Evolutionary conservation across 2,888 invertebrate genomes (phyloP).

Genomic region (Chloroclystis v-ata): DNA sequence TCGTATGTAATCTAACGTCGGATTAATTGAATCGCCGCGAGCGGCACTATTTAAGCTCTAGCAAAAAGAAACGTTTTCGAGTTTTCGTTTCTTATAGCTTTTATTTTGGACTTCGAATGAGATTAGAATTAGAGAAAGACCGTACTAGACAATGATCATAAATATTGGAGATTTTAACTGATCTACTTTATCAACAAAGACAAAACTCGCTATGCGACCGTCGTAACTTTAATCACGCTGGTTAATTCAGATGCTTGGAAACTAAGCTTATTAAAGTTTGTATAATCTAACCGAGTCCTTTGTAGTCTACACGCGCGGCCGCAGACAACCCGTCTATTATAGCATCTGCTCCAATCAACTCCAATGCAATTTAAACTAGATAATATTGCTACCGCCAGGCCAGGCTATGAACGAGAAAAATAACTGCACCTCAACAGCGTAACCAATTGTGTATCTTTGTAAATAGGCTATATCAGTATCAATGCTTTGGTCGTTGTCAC

Average conservation of each 20-base stretch:
- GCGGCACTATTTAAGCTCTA: slow-evolving; percentile 40
- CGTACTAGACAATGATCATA: no score
- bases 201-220: slow-evolving; percentile 11
- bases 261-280: slow-evolving; percentile 29
- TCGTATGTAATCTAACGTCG: slow-evolving; percentile 46
- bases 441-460: background rate
- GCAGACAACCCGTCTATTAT: slow-evolving; percentile 25
- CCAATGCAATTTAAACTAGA: slow-evolving; percentile 14
- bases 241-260: slow-evolving; percentile 24
- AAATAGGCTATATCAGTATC: background rate
- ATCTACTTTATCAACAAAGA: background rate
- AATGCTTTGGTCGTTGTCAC: no score
- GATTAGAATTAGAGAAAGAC: no score
- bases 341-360: slow-evolving; percentile 20
- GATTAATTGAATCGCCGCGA: slow-evolving; percentile 55
- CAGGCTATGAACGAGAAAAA: background rate
- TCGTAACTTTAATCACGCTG: slow-evolving; percentile 10
- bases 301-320: slow-evolving; percentile 25
- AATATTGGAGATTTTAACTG: no score
- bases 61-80: slow-evolving; percentile 39
- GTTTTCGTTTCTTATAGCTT: slow-evolving; percentile 32
- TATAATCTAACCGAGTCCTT: slow-evolving; percentile 28
- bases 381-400: background rate
- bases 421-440: background rate
- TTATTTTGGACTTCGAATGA: slow-evolving; percentile 3